Evolutionary conservation across 2,113 vertebrate species (phyloP).

Genomic region (Notarius quadriscutis): DNA sequence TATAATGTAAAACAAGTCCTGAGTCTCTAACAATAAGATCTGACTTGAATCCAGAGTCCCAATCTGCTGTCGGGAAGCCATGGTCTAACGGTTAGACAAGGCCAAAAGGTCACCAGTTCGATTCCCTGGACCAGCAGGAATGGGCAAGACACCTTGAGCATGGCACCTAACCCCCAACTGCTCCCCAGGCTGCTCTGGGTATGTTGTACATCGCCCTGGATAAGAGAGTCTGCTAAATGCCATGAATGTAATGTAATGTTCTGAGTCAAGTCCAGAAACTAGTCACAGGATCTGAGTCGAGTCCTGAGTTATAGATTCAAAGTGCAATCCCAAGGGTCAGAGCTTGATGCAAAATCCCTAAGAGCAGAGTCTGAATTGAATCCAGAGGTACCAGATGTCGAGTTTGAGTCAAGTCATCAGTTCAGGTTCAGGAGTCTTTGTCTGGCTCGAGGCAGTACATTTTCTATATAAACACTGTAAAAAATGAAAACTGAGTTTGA

Average conservation of each 20-base stretch:
- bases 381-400: not conserved
- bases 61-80: not conserved
- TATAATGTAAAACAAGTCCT: not conserved
- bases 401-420: not conserved
- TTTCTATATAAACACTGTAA: constrained; percentile 56
- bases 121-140: too few relatives aligned
- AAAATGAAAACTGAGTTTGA: too few relatives aligned
- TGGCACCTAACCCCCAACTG: too few relatives aligned
- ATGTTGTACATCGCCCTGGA: too few relatives aligned
- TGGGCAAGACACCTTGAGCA: too few relatives aligned
- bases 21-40: not conserved
- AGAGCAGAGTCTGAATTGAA: not conserved
- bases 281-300: not conserved
- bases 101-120: too few relatives aligned
- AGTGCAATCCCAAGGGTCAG: not conserved
- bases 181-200: too few relatives aligned
- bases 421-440: constrained; percentile 26
- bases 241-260: not conserved
- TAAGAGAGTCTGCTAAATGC: too few relatives aligned
- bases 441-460: constrained; percentile 56
- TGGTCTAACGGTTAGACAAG: too few relatives aligned
- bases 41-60: not conserved
- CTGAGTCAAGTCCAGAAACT: not conserved
- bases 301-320: not conserved
- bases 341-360: not conserved